Evolutionary conservation across 2,797 vertebrate genomes (phyloP).

Genomic region (Premnoplex brunnescens): DNA sequence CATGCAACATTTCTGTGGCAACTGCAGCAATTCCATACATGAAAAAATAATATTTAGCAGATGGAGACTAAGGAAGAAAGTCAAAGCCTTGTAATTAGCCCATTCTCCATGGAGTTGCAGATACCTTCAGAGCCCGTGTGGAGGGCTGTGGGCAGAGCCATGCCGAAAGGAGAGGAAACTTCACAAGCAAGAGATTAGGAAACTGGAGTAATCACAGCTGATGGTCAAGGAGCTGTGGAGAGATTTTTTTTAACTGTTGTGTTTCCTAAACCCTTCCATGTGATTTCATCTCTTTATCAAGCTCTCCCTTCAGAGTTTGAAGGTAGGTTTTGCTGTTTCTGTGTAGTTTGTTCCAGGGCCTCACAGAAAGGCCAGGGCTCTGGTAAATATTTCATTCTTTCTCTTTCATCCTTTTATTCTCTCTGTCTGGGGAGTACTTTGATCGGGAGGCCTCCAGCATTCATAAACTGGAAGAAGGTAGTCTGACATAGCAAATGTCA

Average conservation of each 20-base stretch:
- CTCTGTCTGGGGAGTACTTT: neutral
- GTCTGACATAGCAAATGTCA: neutral
- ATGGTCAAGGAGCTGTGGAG: neutral
- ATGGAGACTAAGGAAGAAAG: slow-evolving; percentile 40
- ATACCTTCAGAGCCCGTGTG: neutral
- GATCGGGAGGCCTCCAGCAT: neutral
- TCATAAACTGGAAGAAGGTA: neutral
- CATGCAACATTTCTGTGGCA: slow-evolving; percentile 66
- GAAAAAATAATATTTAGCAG: slow-evolving; percentile 65
- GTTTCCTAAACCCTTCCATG: neutral
- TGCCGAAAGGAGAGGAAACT: neutral
- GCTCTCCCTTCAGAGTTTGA: neutral
- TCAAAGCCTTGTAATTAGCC: slow-evolving; percentile 40
- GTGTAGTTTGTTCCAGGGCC: slow-evolving; percentile 76
- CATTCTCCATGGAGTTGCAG: neutral
- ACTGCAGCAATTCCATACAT: slow-evolving; percentile 63
- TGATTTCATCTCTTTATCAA: neutral
- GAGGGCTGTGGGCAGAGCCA: neutral
- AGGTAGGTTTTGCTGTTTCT: neutral
- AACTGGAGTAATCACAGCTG: neutral
- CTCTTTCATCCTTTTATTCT: neutral
- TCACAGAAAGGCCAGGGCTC: slow-evolving; percentile 86
- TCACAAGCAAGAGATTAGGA: slow-evolving; percentile 17
- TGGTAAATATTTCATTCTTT: slow-evolving; percentile 75
- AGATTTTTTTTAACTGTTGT: neutral